These are phyloP conservation scores for Struthidea cinerea DNA, from an alignment of 2,113 vertebrate species.

Conservation along the genomic window DNA sequence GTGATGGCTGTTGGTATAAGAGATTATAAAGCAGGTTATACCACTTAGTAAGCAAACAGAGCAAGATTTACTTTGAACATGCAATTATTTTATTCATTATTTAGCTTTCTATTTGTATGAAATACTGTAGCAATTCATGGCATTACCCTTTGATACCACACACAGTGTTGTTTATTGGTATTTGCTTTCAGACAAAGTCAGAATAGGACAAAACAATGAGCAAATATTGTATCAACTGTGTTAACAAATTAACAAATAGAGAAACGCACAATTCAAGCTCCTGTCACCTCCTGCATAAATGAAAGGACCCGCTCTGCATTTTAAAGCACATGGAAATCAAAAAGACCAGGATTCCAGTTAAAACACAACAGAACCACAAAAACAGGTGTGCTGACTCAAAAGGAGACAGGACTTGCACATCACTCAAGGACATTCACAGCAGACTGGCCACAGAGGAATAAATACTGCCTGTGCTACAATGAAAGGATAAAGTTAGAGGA, in stretches of 20 bases:
- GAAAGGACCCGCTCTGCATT: not conserved
- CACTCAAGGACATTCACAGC: not conserved
- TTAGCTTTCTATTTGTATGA: not conserved
- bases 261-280: not conserved
- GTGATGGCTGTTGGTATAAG: conserved; percentile 74
- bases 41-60: conserved; percentile 17
- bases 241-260: not conserved
- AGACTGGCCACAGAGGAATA: not conserved
- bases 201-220: not conserved
- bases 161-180: not conserved
- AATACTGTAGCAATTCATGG: not conserved
- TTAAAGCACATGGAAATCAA: not conserved
- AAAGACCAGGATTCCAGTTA: not conserved
- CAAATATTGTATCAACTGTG: not conserved
- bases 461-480: conserved; percentile 4
- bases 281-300: not conserved
- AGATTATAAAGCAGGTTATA: conserved; percentile 74
- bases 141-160: not conserved
- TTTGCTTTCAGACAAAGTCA: not conserved
- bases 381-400: not conserved
- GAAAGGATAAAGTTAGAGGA: not conserved
- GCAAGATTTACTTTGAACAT: conserved; percentile 55
- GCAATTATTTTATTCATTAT: conserved; percentile 23
- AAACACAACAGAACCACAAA: not conserved
- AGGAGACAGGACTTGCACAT: not conserved